Evolutionary conservation across 2,113 vertebrate species (phyloP), one percentile per base, ranked within the genome.

Genomic region (Odocoileus virginianus): DNA sequence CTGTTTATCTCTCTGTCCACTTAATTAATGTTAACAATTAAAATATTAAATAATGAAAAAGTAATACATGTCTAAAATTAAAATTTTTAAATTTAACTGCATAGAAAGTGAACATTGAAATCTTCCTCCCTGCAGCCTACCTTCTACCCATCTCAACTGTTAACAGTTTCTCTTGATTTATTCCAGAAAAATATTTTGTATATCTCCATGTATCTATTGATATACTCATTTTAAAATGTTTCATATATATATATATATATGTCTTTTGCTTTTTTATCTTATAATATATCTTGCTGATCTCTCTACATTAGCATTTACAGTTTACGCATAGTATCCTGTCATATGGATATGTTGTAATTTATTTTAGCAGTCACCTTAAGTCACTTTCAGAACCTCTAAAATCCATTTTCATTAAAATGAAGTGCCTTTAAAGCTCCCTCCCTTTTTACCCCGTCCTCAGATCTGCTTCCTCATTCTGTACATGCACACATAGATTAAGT

Each of bases 211-310:
- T 79, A 54, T 64, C 83, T 91, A 19, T 45, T 55, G 36, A 36
- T 87, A 30, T 3, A 23, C 19, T 94, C 27, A 89, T 79, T 81
- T 97, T 81, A 7, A 91, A 81, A 52, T 94, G 19, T 94, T 76
- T 28, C 19, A 9, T 91, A 12, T 81, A 6, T 52, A 52, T 81
- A 21, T 78, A 11, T 25, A 33, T 21, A 30, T 27, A 3, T 57
- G 7, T 84, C 76, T 90, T 86, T 91, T 95, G 1, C n/a, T 67
- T 89, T 92, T 87, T 84, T 36, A 43, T 67, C 60, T 83, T 64
- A 19, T 95, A 21, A 45, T 58, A 14, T 61, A 71, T 40, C 13
- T 86, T 88, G 23, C 14, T 85, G 13, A 4, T 94, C 74, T 43
- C 86, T 47, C n/a, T 30, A 78, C 17, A 78, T 83, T 36, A 43